Percentiles rank a stretch among this genome's conserved stretches.
These are phyloP conservation scores for Tachysurus vachellii DNA, from an alignment of 2,113 vertebrate species.

Conservation along the genomic window DNA sequence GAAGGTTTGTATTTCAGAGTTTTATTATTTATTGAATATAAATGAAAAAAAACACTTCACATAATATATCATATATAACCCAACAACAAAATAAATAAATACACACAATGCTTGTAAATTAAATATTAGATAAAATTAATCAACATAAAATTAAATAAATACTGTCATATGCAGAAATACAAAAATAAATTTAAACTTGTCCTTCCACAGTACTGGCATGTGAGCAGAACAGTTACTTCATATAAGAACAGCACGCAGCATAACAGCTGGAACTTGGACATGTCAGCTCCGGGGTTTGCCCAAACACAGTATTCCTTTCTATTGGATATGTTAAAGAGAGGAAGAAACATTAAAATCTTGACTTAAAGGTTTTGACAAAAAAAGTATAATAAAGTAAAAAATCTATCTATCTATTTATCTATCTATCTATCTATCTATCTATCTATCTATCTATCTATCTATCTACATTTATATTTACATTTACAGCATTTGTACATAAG, in stretches of 20 bases:
- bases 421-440: not conserved
- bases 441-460: slow-evolving; percentile 1
- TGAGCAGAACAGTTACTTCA: not conserved
- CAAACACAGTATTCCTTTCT: slow-evolving; percentile 18
- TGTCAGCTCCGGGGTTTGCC: not conserved
- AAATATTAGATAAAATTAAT: not conserved
- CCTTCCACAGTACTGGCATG: not conserved
- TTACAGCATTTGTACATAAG: too few species aligned
- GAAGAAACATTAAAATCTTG: not conserved
- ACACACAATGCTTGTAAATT: not conserved
- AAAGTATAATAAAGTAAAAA: not conserved
- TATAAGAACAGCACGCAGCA: not conserved
- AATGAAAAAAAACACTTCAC: not conserved
- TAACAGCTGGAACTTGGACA: not conserved
- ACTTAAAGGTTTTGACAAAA: not conserved
- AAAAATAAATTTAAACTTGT: slow-evolving; percentile 8
- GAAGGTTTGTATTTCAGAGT: not conserved
- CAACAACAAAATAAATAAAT: slow-evolving; percentile 27
- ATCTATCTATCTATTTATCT: not conserved
- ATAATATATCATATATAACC: not conserved
- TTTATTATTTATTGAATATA: slow-evolving; percentile 1
- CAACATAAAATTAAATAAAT: not conserved
- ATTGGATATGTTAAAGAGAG: not conserved
- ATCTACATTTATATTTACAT: too few species aligned
- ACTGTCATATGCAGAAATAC: not conserved